Evolutionary conservation across 2,797 vertebrate species (phyloP).

Genomic region (Characodon lateralis): DNA sequence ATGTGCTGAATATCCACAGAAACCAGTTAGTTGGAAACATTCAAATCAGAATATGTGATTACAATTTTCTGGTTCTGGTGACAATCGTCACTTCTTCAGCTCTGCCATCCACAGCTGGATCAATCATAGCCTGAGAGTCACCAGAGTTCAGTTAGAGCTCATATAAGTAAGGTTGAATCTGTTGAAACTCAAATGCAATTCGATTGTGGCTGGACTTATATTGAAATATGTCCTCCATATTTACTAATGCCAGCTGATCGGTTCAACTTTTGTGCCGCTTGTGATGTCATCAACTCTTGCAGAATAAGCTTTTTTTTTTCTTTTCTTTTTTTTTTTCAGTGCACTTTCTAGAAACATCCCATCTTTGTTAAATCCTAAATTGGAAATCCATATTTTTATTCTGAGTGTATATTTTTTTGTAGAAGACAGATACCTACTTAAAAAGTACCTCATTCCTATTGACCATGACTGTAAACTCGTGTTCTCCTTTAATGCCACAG

Average conservation of each 20-base stretch:
- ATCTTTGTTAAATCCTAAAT: too few relatives aligned
- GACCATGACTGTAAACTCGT: not conserved
- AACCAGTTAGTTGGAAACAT: not conserved
- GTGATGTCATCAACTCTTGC: not conserved
- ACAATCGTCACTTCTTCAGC: not conserved
- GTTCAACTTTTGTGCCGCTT: not conserved
- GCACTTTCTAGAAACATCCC: not conserved
- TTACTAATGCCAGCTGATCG: not conserved
- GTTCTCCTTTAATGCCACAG: not conserved
- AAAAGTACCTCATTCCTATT: constrained; percentile 5
- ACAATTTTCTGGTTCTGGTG: not conserved
- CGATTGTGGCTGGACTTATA: not conserved
- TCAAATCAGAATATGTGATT: not conserved
- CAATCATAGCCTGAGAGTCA: not conserved
- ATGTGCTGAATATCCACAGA: not conserved
- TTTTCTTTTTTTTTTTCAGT: not conserved
- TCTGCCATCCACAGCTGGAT: not conserved
- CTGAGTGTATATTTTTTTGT: not conserved
- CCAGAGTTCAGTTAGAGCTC: not conserved
- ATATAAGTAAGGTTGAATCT: not conserved
- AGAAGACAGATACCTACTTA: not conserved
- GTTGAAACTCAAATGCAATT: not conserved
- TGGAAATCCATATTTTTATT: not conserved
- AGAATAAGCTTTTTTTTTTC: not conserved
- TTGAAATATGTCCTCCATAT: not conserved